Evolutionary conservation across 2,113 vertebrate genomes (phyloP).

Genomic region (Ceratotherium simum): DNA sequence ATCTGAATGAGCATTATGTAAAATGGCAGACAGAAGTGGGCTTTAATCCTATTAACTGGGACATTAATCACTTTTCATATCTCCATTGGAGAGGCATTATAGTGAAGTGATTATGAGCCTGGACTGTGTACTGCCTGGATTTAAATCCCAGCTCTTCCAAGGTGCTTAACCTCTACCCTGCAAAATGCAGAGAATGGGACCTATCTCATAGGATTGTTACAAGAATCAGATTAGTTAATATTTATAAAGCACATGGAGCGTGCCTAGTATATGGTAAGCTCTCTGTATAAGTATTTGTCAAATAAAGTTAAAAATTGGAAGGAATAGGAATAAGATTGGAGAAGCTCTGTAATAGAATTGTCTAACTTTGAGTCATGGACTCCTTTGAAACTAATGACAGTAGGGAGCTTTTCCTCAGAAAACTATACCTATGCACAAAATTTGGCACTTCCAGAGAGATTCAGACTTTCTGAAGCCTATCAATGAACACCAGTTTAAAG

Average conservation of each 20-base stretch:
- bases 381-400: constrained; percentile 29
- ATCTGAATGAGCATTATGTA: background rate
- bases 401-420: background rate
- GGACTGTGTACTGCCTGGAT: background rate
- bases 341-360: background rate
- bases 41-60: background rate
- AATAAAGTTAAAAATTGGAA: constrained; percentile 27
- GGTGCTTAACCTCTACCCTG: background rate
- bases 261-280: background rate
- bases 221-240: background rate
- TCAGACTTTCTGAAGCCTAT: constrained; percentile 21
- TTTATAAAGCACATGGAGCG: background rate
- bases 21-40: background rate
- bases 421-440: background rate
- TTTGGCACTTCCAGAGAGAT: constrained; percentile 32
- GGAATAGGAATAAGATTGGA: background rate
- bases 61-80: background rate
- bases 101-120: background rate
- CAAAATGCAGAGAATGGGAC: background rate
- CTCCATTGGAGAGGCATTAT: background rate
- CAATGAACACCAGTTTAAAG: background rate
- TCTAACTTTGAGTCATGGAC: background rate
- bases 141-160: background rate
- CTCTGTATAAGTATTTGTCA: background rate
- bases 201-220: background rate